Evolutionary conservation across 2,113 vertebrate genomes (phyloP).

Genomic region (Hiodon tergisus): DNA sequence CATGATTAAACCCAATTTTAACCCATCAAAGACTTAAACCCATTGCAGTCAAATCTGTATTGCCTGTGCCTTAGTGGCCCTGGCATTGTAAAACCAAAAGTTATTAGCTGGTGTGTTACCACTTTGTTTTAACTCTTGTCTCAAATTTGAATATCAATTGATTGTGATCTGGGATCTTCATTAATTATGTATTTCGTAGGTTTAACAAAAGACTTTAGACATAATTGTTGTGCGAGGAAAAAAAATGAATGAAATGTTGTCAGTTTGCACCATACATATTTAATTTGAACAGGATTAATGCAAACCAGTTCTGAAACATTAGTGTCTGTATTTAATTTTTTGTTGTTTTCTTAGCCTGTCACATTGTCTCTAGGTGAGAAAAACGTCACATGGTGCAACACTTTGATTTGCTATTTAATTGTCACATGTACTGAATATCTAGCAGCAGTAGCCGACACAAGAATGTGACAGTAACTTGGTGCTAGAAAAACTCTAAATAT

Average conservation of each 20-base stretch:
- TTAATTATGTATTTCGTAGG: neutral
- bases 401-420: neutral
- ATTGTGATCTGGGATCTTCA: neutral
- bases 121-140: neutral
- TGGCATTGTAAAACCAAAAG: neutral
- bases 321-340: neutral
- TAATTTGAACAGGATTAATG: neutral
- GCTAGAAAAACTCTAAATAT: too few species aligned
- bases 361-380: neutral
- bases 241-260: neutral
- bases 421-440: too few species aligned
- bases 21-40: neutral
- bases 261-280: too few species aligned
- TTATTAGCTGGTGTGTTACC: neutral
- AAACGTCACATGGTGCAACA: neutral
- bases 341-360: neutral
- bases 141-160: neutral
- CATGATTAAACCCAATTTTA: slow-evolving; percentile 11
- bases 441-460: too few species aligned
- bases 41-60: slow-evolving; percentile 6
- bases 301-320: neutral
- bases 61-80: slow-evolving; percentile 7
- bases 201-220: neutral
- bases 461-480: too few species aligned
- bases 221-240: neutral